Evolutionary conservation across 1,140 invertebrate species (phyloP).

Genomic region (Caenorhabditis inopinata): DNA sequence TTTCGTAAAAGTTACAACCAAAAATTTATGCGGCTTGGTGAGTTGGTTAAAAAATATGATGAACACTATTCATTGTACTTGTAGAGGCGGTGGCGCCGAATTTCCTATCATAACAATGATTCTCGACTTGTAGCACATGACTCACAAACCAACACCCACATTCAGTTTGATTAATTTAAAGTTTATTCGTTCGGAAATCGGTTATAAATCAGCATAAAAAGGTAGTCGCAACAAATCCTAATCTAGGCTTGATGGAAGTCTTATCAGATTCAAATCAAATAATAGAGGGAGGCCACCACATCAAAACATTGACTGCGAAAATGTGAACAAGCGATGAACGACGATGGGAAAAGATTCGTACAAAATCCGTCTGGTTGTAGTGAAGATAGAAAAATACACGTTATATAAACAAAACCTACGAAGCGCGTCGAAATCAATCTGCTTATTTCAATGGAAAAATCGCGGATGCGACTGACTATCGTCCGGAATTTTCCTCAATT

Average conservation of each 20-base stretch:
- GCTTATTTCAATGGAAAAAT: background rate
- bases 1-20: no score
- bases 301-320: background rate
- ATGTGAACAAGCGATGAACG: background rate
- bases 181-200: no score
- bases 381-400: background rate
- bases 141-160: background rate
- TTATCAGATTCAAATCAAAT: background rate
- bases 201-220: background rate
- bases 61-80: no score
- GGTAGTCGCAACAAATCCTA: background rate
- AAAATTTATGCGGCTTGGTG: no score
- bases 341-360: background rate
- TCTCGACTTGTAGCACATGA: no score
- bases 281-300: background rate
- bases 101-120: no score
- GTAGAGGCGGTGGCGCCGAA: no score
- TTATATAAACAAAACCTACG: slow-evolving; percentile 28
- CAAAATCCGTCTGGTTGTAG: background rate
- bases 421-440: slow-evolving; percentile 30
- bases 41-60: no score
- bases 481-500: slow-evolving; percentile 3
- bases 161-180: background rate
- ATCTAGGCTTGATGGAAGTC: background rate
- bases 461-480: background rate